These are phyloP conservation scores for Andrena haemorrhoa DNA, from an alignment of 2,888 invertebrate species.

Conservation along the genomic window DNA sequence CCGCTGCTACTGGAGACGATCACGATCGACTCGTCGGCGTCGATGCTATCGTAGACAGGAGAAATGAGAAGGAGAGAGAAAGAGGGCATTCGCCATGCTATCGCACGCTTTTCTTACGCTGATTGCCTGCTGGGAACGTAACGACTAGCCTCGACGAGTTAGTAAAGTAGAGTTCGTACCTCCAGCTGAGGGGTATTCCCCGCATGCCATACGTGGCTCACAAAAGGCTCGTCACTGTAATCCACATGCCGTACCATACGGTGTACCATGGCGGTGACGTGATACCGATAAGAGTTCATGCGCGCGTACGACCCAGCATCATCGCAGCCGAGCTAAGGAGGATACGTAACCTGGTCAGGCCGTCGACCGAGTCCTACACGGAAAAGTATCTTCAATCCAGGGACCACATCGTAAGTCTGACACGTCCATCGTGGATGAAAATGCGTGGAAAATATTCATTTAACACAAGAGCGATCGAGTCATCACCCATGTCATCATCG, in stretches of 20 bases:
- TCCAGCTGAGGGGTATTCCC: conserved; percentile 80
- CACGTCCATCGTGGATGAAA: conserved; percentile 13
- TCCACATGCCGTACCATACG: conserved; percentile 81
- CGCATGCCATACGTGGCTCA: conserved; percentile 84
- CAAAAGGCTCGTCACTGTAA: conserved; percentile 83
- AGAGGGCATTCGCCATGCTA: not conserved
- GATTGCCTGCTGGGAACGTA: conserved; percentile 49
- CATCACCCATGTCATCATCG: conserved; percentile 37
- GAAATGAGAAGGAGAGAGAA: not conserved
- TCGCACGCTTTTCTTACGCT: conserved; percentile 29
- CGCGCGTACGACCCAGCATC: conserved; percentile 82
- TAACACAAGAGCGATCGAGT: conserved; percentile 17
- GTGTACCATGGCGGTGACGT: conserved; percentile 80
- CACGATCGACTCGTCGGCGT: not conserved
- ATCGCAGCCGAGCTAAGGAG: conserved; percentile 83
- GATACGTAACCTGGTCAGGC: conserved; percentile 82
- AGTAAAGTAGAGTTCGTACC: conserved; percentile 69
- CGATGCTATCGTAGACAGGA: not conserved
- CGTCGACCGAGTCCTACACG: conserved; percentile 85
- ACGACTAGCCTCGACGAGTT: conserved; percentile 38
- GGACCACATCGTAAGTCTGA: conserved; percentile 87
- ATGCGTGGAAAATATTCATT: conserved; percentile 11
- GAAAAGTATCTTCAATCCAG: conserved; percentile 93
- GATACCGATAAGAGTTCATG: conserved; percentile 81
- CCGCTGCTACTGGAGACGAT: not conserved